A percentile compares a stretch with the other conserved stretches of the same genome.
phyloP scores from a whole-genome alignment of 2,797 vertebrate genomes.

The Pseudochaenichthys georgianus region DNA sequence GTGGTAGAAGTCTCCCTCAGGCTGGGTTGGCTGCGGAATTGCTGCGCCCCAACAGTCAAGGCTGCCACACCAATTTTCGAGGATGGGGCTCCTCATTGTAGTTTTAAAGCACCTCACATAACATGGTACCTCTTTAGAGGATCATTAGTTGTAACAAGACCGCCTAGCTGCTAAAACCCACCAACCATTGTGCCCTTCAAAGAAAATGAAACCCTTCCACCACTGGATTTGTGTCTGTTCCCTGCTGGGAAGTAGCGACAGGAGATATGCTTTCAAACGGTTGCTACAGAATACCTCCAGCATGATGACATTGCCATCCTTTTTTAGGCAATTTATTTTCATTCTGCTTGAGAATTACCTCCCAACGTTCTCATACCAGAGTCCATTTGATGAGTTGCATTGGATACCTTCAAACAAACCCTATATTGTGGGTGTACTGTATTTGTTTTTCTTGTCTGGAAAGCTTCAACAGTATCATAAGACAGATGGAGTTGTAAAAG shows the following conservation, averaged over 20 bases:
- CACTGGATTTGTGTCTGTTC: conserved; percentile 75
- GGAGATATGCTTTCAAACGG: conserved; percentile 85
- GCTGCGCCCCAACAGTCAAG: conserved; percentile 50
- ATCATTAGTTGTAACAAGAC: conserved; percentile 83
- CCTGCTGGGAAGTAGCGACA: conserved; percentile 78
- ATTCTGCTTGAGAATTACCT: conserved; percentile 18
- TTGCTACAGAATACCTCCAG: conserved; percentile 81
- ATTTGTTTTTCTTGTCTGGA: conserved; percentile 31
- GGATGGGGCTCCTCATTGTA: conserved; percentile 39
- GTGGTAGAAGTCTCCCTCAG: conserved; percentile 26
- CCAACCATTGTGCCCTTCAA: conserved; percentile 81
- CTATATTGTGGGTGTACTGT: background rate
- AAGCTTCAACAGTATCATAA: conserved; percentile 19
- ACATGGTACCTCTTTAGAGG: conserved; percentile 66
- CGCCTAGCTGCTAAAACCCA: conserved; percentile 60
- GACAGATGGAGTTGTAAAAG: conserved; percentile 15
- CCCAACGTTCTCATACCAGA: conserved; percentile 1
- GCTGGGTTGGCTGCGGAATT: conserved; percentile 14
- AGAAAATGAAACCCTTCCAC: conserved; percentile 83
- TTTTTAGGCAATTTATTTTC: conserved; percentile 34
- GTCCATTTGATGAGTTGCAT: conserved; percentile 28
- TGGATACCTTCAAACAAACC: conserved; percentile 20
- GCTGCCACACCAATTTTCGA: conserved; percentile 51
- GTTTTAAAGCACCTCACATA: conserved; percentile 40
- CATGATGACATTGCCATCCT: conserved; percentile 61